Evolutionary conservation across 1,140 invertebrate species (phyloP), one percentile per base, ranked within the genome.

Genomic region (Oscheius sp.): DNA sequence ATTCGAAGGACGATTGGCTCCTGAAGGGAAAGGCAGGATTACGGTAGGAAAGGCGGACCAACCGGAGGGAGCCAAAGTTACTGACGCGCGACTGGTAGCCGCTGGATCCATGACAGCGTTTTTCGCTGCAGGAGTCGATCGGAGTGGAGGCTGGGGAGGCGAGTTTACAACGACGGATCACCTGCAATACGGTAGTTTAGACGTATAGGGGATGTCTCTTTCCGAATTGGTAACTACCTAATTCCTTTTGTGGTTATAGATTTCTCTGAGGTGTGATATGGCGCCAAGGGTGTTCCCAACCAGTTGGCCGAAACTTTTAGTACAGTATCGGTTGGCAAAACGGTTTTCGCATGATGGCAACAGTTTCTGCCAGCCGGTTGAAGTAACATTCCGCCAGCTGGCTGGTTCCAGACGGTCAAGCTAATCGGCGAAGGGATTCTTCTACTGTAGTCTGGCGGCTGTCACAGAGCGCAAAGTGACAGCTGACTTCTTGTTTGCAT

Each of bases 11-110:
- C 46, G 62, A 13, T 63, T 71, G 59, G 35, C 69, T 71, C 61
- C 69, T 71, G 55, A 70, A 70, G 35, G 20, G 29, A 35, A 2
- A 29, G 7, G 7, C 18, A 18, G n/a, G 32, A 61, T 61, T 61
- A 26, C 34, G 15, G 61, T n/a, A 28, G n/a, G n/a, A n/a, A 26
- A 10, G 18, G 36, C n/a, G 36, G 7, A 38, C 62, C 52, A 42
- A 65, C 69, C 69, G 63, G 28, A 71, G 52, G 32, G 69, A 71
- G 15, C 52, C 59, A 29, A 58, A 64, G 42, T 58, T 64, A 34
- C 69, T 71, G 18, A 45, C 59, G 38, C 69, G 38, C n/a, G 58
- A 63, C 23, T 71, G 59, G 61, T 63, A 71, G n/a, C 69, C 69
- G 31, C 69, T 71, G 2, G 69, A 71, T 7, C 29, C 68, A 15